phyloP scores from a whole-genome alignment of 2,113 vertebrate species.

The Gavia stellata region DNA sequence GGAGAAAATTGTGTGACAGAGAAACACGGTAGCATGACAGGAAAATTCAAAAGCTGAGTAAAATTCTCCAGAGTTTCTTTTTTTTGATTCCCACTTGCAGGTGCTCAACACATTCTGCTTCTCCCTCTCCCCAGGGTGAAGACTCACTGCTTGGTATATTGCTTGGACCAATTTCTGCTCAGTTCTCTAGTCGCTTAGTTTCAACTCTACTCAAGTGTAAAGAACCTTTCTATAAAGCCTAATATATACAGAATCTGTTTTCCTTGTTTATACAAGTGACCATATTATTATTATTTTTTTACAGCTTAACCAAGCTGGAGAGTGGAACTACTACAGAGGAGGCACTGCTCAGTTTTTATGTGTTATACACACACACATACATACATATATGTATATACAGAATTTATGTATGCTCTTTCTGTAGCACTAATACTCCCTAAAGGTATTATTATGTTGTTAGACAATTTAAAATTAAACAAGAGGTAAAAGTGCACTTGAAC shows the following conservation, averaged over 20 bases:
- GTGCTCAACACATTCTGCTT: neutral
- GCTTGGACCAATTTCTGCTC: neutral
- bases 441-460: slow-evolving; percentile 60
- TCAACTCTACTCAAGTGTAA: neutral
- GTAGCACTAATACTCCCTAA: slow-evolving; percentile 35
- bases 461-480: slow-evolving; percentile 67
- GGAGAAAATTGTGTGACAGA: neutral
- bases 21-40: neutral
- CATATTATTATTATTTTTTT: neutral
- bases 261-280: neutral
- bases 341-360: neutral
- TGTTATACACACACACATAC: neutral
- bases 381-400: neutral
- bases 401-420: slow-evolving; percentile 15
- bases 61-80: neutral
- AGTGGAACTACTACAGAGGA: neutral
- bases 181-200: neutral
- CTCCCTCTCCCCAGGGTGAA: neutral
- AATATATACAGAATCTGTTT: neutral
- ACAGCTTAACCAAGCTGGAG: neutral
- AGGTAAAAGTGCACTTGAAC: slow-evolving; percentile 46
- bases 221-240: neutral
- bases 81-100: neutral
- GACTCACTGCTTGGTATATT: neutral
- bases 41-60: neutral